Percentiles rank a stretch among this genome's conserved stretches.
Evolutionary conservation across 30 jellyfish, hydroid and myxozoan genomes (phyloP).

Genomic region (Aurelia aurita complex sp. Pacific): DNA sequence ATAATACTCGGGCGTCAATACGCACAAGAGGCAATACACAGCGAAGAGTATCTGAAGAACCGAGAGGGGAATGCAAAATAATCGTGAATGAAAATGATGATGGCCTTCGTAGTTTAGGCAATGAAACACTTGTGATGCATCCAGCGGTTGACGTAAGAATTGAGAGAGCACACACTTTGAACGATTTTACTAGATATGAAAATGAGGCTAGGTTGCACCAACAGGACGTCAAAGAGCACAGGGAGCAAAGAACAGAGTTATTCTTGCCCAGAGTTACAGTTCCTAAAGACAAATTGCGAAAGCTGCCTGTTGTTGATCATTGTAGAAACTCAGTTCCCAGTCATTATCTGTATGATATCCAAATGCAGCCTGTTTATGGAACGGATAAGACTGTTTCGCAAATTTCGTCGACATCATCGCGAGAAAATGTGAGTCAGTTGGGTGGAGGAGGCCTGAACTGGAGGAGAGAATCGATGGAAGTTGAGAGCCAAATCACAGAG

Average conservation of each 20-base stretch:
- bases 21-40: constrained; percentile 1
- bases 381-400: constrained; percentile 30
- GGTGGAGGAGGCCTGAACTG: background rate
- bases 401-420: background rate
- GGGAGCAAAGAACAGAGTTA: constrained; percentile 39
- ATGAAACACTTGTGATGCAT: constrained; percentile 4
- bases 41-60: background rate
- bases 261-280: constrained; percentile 62
- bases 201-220: background rate
- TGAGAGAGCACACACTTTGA: background rate
- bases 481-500: constrained; percentile 18
- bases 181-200: background rate
- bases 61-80: background rate
- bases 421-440: constrained; percentile 5
- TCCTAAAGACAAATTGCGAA: constrained; percentile 43
- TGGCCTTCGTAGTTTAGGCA: constrained; percentile 7
- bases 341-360: constrained; percentile 37
- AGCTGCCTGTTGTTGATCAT: constrained; percentile 52
- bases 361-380: constrained; percentile 72
- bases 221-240: background rate
- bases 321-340: constrained; percentile 65
- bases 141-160: constrained; percentile 1
- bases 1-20: constrained; percentile 46
- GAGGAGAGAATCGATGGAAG: constrained; percentile 10
- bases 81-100: background rate